Evolutionary conservation across 2,113 vertebrate genomes (phyloP), one percentile per base, ranked within the genome.

Genomic region (Oxyura jamaicensis): DNA sequence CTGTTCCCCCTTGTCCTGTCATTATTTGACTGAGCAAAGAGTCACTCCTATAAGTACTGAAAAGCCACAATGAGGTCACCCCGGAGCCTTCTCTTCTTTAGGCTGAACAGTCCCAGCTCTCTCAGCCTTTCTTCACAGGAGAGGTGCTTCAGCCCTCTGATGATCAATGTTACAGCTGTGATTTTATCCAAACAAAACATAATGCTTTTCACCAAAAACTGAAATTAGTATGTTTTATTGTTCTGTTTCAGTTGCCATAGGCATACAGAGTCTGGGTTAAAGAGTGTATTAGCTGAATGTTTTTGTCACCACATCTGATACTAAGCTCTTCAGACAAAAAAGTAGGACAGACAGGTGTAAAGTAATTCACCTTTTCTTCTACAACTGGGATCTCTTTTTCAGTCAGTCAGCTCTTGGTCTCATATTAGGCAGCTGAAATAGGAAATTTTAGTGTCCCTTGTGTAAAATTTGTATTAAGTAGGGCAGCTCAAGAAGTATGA

Each of bases 241-340:
- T 10, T 77, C 39, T 42, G 9, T 66, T 80, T 88, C 39, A 33
- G 9, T 72, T 82, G 21, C 42, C 3, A 1, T 36, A 44, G 46
- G 36, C 22, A 19, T 35, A 35, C 4, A 2, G 31, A 79, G 46
- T 91, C 68, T 83, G 42, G 20, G 13, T 75, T 79, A 65, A 28
- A 74, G 36, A 67, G 5, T 6, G 0, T 50, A 9, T 78, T 81
- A 71, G 33, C 23, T 55, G 9, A 48, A 56, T 0, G 0, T 7
- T 66, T 90, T 65, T 80, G 44, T 80, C 39, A 22, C 31, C 5
- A 1, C 7, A 0, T 79, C 29, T 88, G 31, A 39, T 36, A 10
- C 33, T 1, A 2, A 59, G 68, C 2, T 1, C 39, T 62, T 50
- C n/a, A 68, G 53, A 41, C 4, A 68, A 41, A 83, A 92, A 46